These are phyloP conservation scores for Siphamia tubifer DNA, from an alignment of 2,113 vertebrate species.

Conservation along the genomic window DNA sequence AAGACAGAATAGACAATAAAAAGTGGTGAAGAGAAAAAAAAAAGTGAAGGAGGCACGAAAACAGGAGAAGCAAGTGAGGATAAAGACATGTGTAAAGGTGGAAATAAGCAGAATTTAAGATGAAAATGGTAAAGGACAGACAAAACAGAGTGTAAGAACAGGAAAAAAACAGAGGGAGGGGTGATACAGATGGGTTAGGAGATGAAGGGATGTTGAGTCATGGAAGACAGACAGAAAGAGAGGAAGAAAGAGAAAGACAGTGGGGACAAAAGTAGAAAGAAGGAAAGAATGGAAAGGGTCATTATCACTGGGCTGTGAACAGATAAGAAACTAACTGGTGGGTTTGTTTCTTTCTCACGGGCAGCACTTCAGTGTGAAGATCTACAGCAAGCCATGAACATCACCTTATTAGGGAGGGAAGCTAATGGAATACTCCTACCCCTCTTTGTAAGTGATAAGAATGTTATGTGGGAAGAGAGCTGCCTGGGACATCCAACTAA, in stretches of 20 bases:
- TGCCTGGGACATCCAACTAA: neutral
- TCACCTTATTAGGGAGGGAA: conserved; percentile 51
- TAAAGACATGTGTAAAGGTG: neutral
- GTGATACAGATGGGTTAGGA: conserved; percentile 2
- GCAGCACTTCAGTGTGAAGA: conserved; percentile 14
- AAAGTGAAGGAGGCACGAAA: neutral
- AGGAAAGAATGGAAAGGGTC: neutral
- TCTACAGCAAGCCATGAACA: conserved; percentile 12
- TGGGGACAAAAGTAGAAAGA: neutral
- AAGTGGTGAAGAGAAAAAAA: neutral
- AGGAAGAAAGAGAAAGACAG: neutral
- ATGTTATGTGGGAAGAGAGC: neutral
- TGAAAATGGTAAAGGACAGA: neutral
- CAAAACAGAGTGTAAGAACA: neutral
- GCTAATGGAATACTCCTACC: conserved; percentile 5
- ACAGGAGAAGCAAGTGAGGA: neutral
- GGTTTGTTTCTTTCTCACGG: conserved; percentile 44
- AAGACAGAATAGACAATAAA: no score
- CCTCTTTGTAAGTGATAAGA: conserved; percentile 3
- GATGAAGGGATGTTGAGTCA: conserved; percentile 33
- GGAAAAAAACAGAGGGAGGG: conserved; percentile 14
- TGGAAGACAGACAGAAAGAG: conserved; percentile 1
- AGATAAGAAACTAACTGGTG: conserved; percentile 47
- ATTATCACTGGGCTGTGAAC: conserved; percentile 44
- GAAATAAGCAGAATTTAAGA: neutral